Percentiles rank a stretch among this genome's conserved stretches.
These are phyloP conservation scores for Drosophila anomalata DNA, from an alignment of 2,888 invertebrate species.

Conservation along the genomic window DNA sequence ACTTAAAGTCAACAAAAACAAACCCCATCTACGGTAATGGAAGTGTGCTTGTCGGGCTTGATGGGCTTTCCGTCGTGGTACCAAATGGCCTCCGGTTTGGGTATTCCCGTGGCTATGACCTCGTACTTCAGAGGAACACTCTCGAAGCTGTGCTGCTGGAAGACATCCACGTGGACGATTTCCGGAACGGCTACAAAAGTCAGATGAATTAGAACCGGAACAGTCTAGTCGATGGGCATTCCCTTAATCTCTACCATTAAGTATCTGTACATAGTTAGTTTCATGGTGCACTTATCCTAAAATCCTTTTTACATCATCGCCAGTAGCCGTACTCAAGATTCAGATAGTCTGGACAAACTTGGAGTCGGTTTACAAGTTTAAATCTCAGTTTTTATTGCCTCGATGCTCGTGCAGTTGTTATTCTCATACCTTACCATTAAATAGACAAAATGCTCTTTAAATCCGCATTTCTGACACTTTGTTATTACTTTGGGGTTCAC, in stretches of 20 bases:
- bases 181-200: conserved; percentile 87
- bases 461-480: conserved; percentile 26
- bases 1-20: conserved; percentile 21
- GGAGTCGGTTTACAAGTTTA: conserved; percentile 14
- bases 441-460: conserved; percentile 6
- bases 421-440: conserved; percentile 8
- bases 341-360: conserved; percentile 8
- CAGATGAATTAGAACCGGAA: background rate
- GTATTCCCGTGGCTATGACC: conserved; percentile 90
- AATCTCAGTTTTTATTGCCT: conserved; percentile 4
- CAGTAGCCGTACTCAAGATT: background rate
- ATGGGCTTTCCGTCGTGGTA: conserved; percentile 90
- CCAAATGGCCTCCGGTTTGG: conserved; percentile 92
- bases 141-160: conserved; percentile 90
- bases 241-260: conserved; percentile 1
- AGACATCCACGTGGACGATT: conserved; percentile 89
- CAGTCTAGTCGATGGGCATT: background rate
- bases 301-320: conserved; percentile 27
- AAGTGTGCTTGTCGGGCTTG: conserved; percentile 87
- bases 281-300: conserved; percentile 20
- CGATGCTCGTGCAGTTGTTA: conserved; percentile 13
- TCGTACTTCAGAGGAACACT: conserved; percentile 92
- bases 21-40: conserved; percentile 87
- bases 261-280: conserved; percentile 43
- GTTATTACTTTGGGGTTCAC: conserved; percentile 16